Conservation (phyloP, 2,113 vertebrate species). For the Microcebus griseorufus region DNA sequence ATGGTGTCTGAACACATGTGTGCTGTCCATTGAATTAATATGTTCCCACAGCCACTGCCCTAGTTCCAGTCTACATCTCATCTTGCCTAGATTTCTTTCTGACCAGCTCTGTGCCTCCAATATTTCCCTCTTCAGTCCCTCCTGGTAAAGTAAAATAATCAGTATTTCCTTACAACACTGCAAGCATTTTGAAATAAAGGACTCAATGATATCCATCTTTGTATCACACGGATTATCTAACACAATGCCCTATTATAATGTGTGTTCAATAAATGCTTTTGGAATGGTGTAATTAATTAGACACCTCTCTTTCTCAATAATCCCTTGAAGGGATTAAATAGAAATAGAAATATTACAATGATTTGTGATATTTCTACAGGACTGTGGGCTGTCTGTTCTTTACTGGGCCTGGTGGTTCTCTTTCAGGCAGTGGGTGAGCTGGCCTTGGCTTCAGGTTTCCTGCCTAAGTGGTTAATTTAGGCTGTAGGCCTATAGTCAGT, state of each 20-base stretch:
- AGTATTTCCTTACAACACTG: not conserved
- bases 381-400: no score
- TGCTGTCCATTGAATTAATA: not conserved
- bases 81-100: not conserved
- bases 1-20: not conserved
- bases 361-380: not conserved
- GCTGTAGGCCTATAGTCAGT: not conserved
- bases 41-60: not conserved
- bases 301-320: not conserved
- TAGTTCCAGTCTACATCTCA: not conserved
- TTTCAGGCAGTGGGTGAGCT: not conserved
- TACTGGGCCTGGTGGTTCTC: not conserved
- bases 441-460: not conserved
- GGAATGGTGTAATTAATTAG: not conserved
- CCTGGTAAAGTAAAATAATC: not conserved
- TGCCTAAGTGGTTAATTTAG: no score
- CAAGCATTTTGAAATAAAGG: not conserved
- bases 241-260: not conserved
- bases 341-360: no score
- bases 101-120: not conserved
- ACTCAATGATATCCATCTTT: not conserved
- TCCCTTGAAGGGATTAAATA: not conserved
- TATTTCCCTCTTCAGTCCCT: not conserved
- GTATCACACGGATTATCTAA: not conserved
- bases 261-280: not conserved